Conservation (phyloP, 2,113 vertebrate genomes). For the Elaphurus davidianus region DNA sequence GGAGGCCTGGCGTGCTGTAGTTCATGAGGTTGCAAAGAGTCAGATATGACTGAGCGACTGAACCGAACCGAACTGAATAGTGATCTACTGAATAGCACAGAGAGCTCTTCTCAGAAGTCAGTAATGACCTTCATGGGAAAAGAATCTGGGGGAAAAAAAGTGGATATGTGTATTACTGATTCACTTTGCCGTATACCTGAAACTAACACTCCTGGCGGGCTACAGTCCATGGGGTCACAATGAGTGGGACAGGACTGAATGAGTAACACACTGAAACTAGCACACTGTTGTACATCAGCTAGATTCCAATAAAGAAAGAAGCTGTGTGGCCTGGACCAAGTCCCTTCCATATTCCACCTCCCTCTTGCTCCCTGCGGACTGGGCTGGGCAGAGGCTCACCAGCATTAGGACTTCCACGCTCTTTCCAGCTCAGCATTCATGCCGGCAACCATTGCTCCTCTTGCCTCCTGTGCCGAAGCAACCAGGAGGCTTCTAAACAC, state of each 20-base stretch:
- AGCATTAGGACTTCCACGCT: not conserved
- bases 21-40: too few relatives aligned
- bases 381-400: not conserved
- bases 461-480: not conserved
- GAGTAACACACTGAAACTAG: not conserved
- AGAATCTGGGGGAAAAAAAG: not conserved
- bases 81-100: not conserved
- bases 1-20: too few relatives aligned
- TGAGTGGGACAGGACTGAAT: not conserved
- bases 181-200: not conserved
- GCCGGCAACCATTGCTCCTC: not conserved
- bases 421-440: not conserved
- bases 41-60: too few relatives aligned
- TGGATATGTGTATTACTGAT: not conserved
- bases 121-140: not conserved
- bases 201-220: not conserved
- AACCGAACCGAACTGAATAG: not conserved
- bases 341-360: fast-evolving
- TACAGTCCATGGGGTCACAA: not conserved
- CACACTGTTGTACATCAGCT: not conserved
- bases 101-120: not conserved
- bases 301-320: not conserved
- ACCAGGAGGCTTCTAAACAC: not conserved
- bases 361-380: not conserved
- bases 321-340: not conserved